Conservation (phyloP, 1,140 invertebrate species). For the Mylabris phalerata region DNA sequence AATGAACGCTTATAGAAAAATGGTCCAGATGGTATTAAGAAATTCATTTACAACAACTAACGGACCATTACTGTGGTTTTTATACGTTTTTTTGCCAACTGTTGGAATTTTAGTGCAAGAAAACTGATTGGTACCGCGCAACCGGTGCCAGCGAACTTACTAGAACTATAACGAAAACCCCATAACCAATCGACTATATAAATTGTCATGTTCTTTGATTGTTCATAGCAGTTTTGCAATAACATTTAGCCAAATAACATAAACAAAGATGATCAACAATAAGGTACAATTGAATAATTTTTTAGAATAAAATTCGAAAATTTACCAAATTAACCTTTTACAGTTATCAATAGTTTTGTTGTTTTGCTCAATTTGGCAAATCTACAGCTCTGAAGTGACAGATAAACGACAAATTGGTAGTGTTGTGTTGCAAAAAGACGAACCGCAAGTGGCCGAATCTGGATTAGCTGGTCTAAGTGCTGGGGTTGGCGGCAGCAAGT, state of each 20-base stretch:
- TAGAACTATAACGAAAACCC: slow-evolving; percentile 12
- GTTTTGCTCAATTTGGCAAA: too few relatives aligned
- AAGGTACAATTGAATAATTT: too few relatives aligned
- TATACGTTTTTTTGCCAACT: neutral
- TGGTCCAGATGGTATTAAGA: neutral
- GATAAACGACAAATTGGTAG: slow-evolving; percentile 10
- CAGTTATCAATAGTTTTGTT: too few relatives aligned
- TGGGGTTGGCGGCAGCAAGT: slow-evolving; percentile 28
- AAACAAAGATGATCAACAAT: too few relatives aligned
- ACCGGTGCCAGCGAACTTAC: slow-evolving; percentile 12
- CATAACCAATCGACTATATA: too few relatives aligned
- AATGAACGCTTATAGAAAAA: too few relatives aligned
- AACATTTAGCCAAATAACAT: too few relatives aligned
- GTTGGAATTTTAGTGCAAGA: slow-evolving; percentile 4
- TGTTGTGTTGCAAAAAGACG: slow-evolving; percentile 8
- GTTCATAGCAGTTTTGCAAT: too few relatives aligned
- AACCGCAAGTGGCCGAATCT: slow-evolving; percentile 1
- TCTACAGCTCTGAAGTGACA: too few relatives aligned
- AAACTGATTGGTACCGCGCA: neutral
- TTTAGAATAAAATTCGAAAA: too few relatives aligned
- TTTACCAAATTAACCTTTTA: too few relatives aligned
- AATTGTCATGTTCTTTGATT: too few relatives aligned
- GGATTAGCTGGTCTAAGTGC: slow-evolving; percentile 15
- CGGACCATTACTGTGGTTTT: neutral
- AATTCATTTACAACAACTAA: slow-evolving; percentile 9